These are phyloP conservation scores for Pseudochaenichthys georgianus DNA, from an alignment of 2,797 vertebrate species.

Conservation along the genomic window DNA sequence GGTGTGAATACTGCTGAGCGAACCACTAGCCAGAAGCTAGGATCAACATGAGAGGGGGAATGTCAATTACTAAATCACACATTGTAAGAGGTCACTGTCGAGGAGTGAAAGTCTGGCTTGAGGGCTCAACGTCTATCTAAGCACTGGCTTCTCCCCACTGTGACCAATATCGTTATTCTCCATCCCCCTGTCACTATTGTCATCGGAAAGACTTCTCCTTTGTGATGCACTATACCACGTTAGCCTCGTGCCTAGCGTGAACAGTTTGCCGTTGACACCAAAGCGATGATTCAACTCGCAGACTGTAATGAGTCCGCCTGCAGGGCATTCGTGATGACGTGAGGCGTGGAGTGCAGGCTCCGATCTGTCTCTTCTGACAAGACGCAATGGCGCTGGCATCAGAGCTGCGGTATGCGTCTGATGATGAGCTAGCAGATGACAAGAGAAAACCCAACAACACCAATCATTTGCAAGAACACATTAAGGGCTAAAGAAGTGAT, in stretches of 20 bases:
- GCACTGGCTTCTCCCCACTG: constrained; percentile 11
- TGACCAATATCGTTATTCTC: constrained; percentile 4
- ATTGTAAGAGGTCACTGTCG: constrained; percentile 45
- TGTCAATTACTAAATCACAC: constrained; percentile 62
- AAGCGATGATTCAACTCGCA: not conserved
- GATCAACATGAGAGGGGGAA: constrained; percentile 50
- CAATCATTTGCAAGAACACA: not conserved
- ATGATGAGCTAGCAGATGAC: constrained; percentile 5
- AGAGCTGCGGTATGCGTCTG: constrained; percentile 1
- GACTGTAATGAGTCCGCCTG: constrained; percentile 28
- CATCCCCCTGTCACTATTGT: not conserved
- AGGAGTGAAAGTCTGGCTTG: constrained; percentile 44
- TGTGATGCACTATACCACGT: not conserved
- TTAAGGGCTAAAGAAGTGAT: not conserved
- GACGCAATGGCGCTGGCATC: not conserved
- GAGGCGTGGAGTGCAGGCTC: not conserved
- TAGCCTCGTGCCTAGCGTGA: not conserved
- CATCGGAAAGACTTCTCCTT: constrained; percentile 16
- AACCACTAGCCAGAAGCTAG: constrained; percentile 50
- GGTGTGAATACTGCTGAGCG: constrained; percentile 33
- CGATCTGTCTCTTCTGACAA: constrained; percentile 38
- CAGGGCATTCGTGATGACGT: constrained; percentile 18
- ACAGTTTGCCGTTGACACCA: constrained; percentile 33
- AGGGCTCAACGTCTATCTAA: constrained; percentile 40
- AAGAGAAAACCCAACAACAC: not conserved